Evolutionary conservation across 2,888 invertebrate genomes (phyloP).

Genomic region (Crioceris asparagi): DNA sequence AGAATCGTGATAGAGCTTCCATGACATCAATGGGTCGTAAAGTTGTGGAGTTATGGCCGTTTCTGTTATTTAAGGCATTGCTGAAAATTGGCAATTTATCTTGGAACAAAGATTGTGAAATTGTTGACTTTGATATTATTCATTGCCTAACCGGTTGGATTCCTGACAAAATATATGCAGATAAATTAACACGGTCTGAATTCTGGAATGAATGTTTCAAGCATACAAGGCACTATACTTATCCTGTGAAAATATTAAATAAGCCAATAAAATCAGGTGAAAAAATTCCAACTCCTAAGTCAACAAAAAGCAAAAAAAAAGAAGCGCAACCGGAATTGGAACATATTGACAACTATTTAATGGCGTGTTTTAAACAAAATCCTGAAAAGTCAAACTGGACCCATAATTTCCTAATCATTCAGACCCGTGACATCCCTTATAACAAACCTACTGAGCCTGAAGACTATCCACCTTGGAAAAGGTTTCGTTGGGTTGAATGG

Average conservation of each 20-base stretch:
- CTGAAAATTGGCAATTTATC: constrained; percentile 37
- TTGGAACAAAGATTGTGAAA: constrained; percentile 30
- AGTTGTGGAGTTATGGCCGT: constrained; percentile 39
- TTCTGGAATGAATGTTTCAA: too few relatives aligned
- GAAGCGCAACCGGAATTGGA: too few relatives aligned
- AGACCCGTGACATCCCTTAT: constrained; percentile 35
- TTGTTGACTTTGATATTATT: constrained; percentile 37
- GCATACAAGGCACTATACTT: too few relatives aligned
- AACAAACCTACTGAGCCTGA: constrained; percentile 24
- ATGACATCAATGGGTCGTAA: not conserved
- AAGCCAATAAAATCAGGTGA: too few relatives aligned
- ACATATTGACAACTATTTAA: too few relatives aligned
- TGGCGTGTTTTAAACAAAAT: too few relatives aligned
- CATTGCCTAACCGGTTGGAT: constrained; percentile 39
- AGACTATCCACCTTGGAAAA: constrained; percentile 38
- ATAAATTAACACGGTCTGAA: too few relatives aligned
- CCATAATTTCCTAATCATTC: constrained; percentile 33
- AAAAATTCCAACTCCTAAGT: too few relatives aligned
- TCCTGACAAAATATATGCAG: constrained; percentile 25
- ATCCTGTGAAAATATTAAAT: too few relatives aligned
- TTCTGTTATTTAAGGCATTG: constrained; percentile 39
- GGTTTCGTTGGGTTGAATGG: constrained; percentile 40
- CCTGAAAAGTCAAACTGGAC: constrained; percentile 28
- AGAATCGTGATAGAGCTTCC: not conserved
- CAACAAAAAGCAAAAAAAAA: too few relatives aligned